A percentile compares a stretch with the other conserved stretches of the same genome.
phyloP scores from a whole-genome alignment of 2,113 vertebrate genomes.

The Scomber colias region DNA sequence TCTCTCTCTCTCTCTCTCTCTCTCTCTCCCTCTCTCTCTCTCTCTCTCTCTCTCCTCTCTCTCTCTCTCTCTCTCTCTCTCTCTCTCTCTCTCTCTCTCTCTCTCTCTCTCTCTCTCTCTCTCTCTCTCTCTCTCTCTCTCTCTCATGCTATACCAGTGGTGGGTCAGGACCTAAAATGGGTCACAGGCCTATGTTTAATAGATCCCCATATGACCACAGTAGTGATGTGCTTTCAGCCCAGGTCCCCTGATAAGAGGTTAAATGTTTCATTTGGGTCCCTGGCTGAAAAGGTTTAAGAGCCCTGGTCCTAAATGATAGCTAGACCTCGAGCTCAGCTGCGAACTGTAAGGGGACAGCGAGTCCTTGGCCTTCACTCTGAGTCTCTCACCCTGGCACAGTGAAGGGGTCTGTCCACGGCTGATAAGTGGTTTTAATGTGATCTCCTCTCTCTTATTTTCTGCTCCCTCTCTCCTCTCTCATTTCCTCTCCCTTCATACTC shows the following conservation, averaged over 20 bases:
- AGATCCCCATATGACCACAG: conserved; percentile 64
- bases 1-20: conserved; percentile 31
- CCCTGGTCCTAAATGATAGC: conserved; percentile 75
- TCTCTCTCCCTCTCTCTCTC: not conserved
- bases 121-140: conserved; percentile 1
- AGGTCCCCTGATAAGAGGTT: conserved; percentile 68
- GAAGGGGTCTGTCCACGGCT: conserved; percentile 71
- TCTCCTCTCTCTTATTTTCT: conserved; percentile 54
- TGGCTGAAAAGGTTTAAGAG: conserved; percentile 73
- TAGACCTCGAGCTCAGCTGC: conserved; percentile 52
- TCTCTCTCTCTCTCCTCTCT: conserved; percentile 13
- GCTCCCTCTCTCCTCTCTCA: conserved; percentile 30
- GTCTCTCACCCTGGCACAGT: conserved; percentile 68
- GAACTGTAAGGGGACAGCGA: conserved; percentile 49
- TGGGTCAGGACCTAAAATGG: conserved; percentile 74
- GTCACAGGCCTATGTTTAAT: conserved; percentile 78
- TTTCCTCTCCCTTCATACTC: conserved; percentile 34
- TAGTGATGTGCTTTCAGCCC: conserved; percentile 61
- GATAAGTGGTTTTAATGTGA: conserved; percentile 82
- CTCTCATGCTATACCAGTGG: conserved; percentile 30
- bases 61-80: conserved; percentile 18
- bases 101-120: not conserved
- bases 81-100: conserved; percentile 27
- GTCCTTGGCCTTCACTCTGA: conserved; percentile 73
- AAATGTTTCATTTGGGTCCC: conserved; percentile 77